Base-by-base conservation (phyloP, 2,113 vertebrate species). In the Uropsilus gracilis region DNA sequence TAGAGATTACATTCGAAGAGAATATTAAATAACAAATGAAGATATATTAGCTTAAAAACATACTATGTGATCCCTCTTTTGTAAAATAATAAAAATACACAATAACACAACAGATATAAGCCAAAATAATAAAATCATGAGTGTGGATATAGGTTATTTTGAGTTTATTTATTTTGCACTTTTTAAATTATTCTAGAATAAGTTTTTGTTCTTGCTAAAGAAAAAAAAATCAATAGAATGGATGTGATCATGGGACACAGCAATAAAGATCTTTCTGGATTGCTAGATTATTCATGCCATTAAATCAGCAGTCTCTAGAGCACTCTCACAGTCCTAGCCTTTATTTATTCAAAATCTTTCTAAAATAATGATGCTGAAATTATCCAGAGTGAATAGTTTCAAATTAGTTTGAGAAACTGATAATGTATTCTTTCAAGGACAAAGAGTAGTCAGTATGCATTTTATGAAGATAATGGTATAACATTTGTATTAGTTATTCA, bases 101-200 rank as follows among this genome's bases (percentile, higher is more conserved):
- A 64, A 6, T 2, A 61, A 63, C 66, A 71, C n/a, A 50, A 75
- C 50, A 14, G 3, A 34, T 32, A 42, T 17, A 8, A 24, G 44
- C 22, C 28, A 73, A 90, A 77, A 66, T 59, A 10, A 39, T 77
- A 37, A 71, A 34, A 80, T 71, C 61, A 71, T 37, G 44, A n/a
- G n/a, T 69, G 46, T 78, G 55, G 5, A 7, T 55, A 2, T 48
- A 55, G 50, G 14, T 48, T 57, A 46, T 13, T 46, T 64, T 30
- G 55, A 32, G 8, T 73, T 89, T 91, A 86, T 76, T 89, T 68
- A 78, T 37, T 88, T 59, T 80, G n/a, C 20, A 55, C 68, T 82
- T 90, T 76, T 22, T 90, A 64, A 22, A n/a, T n/a, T n/a, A n/a
- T n/a, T 76, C 28, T 86, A 78, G 89, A 69, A 91, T 59, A 48